These are phyloP conservation scores for Cyclura pinguis DNA, from an alignment of 2,797 vertebrate species.

Conservation along the genomic window DNA sequence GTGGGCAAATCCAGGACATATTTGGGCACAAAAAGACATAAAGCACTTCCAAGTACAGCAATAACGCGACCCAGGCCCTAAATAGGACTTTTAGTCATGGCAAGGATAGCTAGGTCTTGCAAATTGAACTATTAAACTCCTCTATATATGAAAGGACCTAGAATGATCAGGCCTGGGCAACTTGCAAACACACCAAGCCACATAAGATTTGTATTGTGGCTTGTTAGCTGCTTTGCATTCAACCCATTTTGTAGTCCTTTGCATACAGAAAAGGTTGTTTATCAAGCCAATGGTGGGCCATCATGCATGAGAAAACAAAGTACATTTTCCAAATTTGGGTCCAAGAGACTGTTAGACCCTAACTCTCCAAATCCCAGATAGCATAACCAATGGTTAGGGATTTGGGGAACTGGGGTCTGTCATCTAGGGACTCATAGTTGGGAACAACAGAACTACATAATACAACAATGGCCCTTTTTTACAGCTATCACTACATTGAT, in stretches of 20 bases:
- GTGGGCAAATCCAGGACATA: constrained; percentile 70
- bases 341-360: not conserved
- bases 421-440: too few species aligned
- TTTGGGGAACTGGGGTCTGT: too few species aligned
- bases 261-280: not conserved
- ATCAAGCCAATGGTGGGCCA: not conserved
- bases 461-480: not conserved
- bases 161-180: not conserved
- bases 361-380: too few species aligned
- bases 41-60: not conserved
- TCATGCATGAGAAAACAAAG: not conserved
- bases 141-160: not conserved
- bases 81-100: not conserved
- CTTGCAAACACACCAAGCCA: not conserved
- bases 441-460: not conserved
- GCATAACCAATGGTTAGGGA: too few species aligned
- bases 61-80: not conserved
- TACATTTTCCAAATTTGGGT: too few species aligned
- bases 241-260: not conserved
- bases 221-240: not conserved
- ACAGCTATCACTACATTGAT: not conserved
- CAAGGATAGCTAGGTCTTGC: not conserved
- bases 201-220: not conserved
- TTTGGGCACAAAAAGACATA: constrained; percentile 46
- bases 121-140: not conserved